These are phyloP conservation scores for Phylloscopus whistleri DNA, from an alignment of 2,113 vertebrate genomes.

Conservation along the genomic window DNA sequence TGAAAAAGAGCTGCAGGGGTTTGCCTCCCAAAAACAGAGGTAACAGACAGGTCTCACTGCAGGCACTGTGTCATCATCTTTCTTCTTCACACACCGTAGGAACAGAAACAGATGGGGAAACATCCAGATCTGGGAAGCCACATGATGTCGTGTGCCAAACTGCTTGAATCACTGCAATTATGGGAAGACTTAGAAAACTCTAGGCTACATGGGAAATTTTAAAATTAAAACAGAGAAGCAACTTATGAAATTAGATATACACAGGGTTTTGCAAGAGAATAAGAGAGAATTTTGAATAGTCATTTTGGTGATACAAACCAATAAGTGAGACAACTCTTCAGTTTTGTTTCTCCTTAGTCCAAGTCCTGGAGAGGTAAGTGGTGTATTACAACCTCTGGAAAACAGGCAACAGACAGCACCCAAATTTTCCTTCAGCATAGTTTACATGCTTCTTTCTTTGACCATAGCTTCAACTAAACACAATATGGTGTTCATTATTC, in stretches of 20 bases:
- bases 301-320: background rate
- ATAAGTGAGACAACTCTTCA: background rate
- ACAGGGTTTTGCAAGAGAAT: background rate
- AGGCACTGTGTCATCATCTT: background rate
- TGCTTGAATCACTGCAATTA: background rate
- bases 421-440: background rate
- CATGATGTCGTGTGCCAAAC: fast-evolving
- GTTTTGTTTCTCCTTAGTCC: background rate
- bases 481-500: no score
- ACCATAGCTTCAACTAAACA: background rate
- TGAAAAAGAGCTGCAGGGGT: background rate
- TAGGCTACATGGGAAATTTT: background rate
- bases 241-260: background rate
- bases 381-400: background rate
- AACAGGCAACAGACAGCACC: background rate
- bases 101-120: background rate
- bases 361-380: fast-evolving
- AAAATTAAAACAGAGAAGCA: background rate
- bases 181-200: background rate
- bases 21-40: background rate
- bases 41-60: background rate
- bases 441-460: background rate
- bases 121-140: background rate
- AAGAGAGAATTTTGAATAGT: background rate
- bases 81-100: background rate